A percentile compares a stretch with the other conserved stretches of the same genome.
These are phyloP conservation scores for Bombus picipes DNA, from an alignment of 1,140 invertebrate genomes.

Conservation along the genomic window DNA sequence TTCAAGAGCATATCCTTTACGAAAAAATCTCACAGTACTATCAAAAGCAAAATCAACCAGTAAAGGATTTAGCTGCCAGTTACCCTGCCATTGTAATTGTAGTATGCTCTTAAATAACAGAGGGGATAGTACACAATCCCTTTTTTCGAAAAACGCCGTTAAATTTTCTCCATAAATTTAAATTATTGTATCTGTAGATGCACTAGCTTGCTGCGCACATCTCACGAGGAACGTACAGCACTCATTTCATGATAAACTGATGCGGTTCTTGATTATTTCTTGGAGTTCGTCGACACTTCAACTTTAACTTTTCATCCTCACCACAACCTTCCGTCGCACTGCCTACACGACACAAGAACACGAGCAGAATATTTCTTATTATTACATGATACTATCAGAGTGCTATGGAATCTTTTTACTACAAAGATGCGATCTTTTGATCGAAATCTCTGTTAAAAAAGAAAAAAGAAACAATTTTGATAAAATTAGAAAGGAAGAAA, in stretches of 20 bases:
- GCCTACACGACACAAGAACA: too few relatives aligned
- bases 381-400: too few relatives aligned
- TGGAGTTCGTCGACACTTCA: too few relatives aligned
- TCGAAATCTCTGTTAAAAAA: too few relatives aligned
- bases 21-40: too few relatives aligned
- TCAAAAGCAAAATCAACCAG: slow-evolving; percentile 86
- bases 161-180: slow-evolving; percentile 83
- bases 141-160: slow-evolving; percentile 84
- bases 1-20: slow-evolving; percentile 86
- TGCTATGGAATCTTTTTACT: too few relatives aligned
- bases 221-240: slow-evolving; percentile 87
- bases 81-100: slow-evolving; percentile 85
- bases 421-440: too few relatives aligned
- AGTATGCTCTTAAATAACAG: slow-evolving; percentile 86
- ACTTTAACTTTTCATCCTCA: background rate
- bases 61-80: slow-evolving; percentile 83
- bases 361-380: too few relatives aligned
- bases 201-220: slow-evolving; percentile 82
- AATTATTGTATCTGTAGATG: slow-evolving; percentile 76
- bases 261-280: slow-evolving; percentile 79
- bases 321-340: background rate
- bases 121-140: slow-evolving; percentile 85
- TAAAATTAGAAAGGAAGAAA: too few relatives aligned
- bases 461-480: too few relatives aligned
- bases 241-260: slow-evolving; percentile 87